A percentile compares a stretch with the other conserved stretches of the same genome.
Conservation (phyloP, 2,797 vertebrate genomes). For the Dicrostonyx torquatus region DNA sequence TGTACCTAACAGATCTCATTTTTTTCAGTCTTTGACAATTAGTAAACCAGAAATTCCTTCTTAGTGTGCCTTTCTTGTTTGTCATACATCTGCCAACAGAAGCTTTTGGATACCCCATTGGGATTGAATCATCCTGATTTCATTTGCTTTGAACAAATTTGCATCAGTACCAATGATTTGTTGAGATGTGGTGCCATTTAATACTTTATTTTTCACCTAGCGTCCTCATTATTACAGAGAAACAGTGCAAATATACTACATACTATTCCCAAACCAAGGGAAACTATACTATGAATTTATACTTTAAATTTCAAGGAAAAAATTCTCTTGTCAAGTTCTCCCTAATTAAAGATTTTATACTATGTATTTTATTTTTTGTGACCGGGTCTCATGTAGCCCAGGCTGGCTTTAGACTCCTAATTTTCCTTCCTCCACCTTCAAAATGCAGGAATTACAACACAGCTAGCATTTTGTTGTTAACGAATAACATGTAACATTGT, state of each 20-base stretch:
- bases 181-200: background rate
- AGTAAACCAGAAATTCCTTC: slow-evolving; percentile 1
- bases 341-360: slow-evolving; percentile 8
- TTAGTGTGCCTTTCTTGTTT: background rate
- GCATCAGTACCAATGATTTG: slow-evolving; percentile 5
- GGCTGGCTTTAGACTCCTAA: background rate
- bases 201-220: slow-evolving; percentile 24
- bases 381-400: background rate
- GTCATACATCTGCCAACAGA: background rate
- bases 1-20: slow-evolving; percentile 33
- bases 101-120: slow-evolving; percentile 4
- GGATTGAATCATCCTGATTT: slow-evolving; percentile 39
- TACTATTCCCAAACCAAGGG: slow-evolving; percentile 42
- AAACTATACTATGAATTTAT: slow-evolving; percentile 48
- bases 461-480: background rate
- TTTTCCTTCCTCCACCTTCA: background rate
- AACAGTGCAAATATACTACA: background rate
- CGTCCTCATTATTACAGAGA: slow-evolving; percentile 6
- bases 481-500: background rate
- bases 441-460: background rate
- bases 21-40: slow-evolving; percentile 9
- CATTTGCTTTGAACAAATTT: slow-evolving; percentile 50
- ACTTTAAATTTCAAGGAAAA: slow-evolving; percentile 28
- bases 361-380: background rate
- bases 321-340: slow-evolving; percentile 45